Percentiles rank a stretch among this genome's conserved stretches.
These are phyloP conservation scores for Galerucella pusilla DNA, from an alignment of 2,888 invertebrate species.

Conservation along the genomic window DNA sequence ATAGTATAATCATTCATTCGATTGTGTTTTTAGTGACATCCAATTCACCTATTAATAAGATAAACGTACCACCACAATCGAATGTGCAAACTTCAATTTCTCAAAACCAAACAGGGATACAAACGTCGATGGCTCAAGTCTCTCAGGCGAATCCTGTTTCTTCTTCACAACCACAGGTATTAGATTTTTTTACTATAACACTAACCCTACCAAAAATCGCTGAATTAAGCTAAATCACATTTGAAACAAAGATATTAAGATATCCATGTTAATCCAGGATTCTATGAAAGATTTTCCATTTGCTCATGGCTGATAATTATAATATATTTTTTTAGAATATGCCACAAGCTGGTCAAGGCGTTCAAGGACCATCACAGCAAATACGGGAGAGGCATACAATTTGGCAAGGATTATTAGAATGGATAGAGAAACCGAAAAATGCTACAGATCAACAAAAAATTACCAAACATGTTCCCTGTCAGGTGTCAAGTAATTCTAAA, in stretches of 20 bases:
- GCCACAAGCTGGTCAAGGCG: constrained; percentile 51
- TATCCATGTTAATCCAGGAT: no score
- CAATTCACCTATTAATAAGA: constrained; percentile 56
- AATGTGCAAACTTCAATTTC: constrained; percentile 63
- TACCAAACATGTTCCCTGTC: constrained; percentile 79
- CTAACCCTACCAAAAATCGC: no score
- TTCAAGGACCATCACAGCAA: constrained; percentile 62
- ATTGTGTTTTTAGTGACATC: constrained; percentile 47
- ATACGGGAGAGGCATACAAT: constrained; percentile 70
- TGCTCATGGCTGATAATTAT: constrained; percentile 16
- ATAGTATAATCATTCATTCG: not conserved
- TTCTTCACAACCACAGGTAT: constrained; percentile 59
- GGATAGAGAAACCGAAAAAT: constrained; percentile 90
- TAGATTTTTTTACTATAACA: not conserved
- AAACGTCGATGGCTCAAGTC: constrained; percentile 56
- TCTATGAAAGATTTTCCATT: no score
- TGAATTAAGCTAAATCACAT: no score
- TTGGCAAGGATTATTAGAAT: constrained; percentile 82
- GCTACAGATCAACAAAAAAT: constrained; percentile 82
- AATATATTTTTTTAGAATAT: constrained; percentile 44
- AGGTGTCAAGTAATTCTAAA: constrained; percentile 77
- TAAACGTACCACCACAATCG: constrained; percentile 51
- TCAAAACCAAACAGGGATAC: constrained; percentile 55
- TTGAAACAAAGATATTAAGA: no score
- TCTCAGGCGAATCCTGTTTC: constrained; percentile 57